phyloP scores from a whole-genome alignment of 92 coral and sea anemone species.

The Muricea muricata region DNA sequence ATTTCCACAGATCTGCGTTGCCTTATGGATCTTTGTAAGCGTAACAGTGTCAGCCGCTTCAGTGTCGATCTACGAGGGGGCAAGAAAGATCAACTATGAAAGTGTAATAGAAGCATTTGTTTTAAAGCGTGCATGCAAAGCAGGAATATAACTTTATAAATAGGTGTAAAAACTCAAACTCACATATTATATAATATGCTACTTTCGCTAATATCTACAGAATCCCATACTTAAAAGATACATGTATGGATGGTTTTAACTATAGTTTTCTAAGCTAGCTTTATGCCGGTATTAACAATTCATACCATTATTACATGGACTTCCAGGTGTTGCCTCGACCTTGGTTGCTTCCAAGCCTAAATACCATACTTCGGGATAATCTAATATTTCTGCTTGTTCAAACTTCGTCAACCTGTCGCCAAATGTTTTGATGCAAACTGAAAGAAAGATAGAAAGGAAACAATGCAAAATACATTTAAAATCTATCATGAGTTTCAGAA shows the following conservation, averaged over 20 bases:
- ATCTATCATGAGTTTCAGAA: no score
- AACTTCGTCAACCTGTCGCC: slow-evolving; percentile 88
- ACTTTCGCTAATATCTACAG: no score
- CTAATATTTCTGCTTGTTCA: slow-evolving; percentile 95
- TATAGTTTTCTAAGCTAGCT: no score
- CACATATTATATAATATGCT: no score
- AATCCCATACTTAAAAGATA: no score
- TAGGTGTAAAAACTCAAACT: no score
- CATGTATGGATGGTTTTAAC: no score
- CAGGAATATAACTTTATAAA: neutral
- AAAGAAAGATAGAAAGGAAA: neutral
- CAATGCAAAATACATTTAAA: no score
- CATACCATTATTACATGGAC: slow-evolving; percentile 85
- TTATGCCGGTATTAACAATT: no score
- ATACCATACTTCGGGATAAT: slow-evolving; percentile 92
- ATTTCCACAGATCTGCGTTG: neutral
- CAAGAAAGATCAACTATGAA: neutral
- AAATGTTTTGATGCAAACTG: slow-evolving; percentile 88
- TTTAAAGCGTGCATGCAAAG: neutral
- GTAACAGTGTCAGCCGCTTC: neutral
- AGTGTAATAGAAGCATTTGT: neutral
- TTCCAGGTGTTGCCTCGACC: slow-evolving; percentile 88
- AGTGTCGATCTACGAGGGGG: neutral
- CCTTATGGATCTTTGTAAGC: neutral
- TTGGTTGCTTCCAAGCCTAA: slow-evolving; percentile 95